phyloP scores from a whole-genome alignment of 2,888 invertebrate species.

The Odiellus spinosus region DNA sequence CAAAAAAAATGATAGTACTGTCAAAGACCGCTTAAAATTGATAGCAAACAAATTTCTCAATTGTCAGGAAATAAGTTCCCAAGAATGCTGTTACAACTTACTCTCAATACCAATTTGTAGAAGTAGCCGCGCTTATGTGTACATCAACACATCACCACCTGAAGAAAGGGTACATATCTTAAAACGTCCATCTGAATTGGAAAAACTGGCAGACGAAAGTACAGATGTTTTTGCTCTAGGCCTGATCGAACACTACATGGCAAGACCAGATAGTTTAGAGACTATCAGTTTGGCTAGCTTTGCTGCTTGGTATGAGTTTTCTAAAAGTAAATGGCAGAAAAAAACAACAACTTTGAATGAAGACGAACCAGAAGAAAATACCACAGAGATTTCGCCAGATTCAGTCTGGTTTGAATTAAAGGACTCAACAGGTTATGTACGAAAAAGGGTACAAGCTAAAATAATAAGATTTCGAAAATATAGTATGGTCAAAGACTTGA shows the following conservation, averaged over 20 bases:
- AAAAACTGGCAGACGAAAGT: conserved; percentile 12
- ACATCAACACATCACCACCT: conserved; percentile 20
- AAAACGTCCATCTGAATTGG: conserved; percentile 19
- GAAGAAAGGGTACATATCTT: conserved; percentile 21
- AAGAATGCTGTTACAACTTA: conserved; percentile 22
- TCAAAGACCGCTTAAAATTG: conserved; percentile 17
- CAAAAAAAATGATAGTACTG: conserved; percentile 18
- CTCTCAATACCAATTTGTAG: conserved; percentile 20
- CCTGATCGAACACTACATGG: conserved; percentile 22
- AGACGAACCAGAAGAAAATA: conserved; percentile 4
- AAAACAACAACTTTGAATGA: not conserved
- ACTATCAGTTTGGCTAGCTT: not conserved
- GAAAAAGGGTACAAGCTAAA: conserved; percentile 3
- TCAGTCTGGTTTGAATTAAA: not conserved
- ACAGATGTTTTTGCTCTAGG: conserved; percentile 10
- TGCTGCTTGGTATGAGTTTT: conserved; percentile 14
- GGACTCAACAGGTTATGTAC: not conserved
- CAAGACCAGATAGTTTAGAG: conserved; percentile 22
- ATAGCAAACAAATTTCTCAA: conserved; percentile 22
- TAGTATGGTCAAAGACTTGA: conserved; percentile 14
- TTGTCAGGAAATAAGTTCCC: conserved; percentile 21
- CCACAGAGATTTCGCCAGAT: not conserved
- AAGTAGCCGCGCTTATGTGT: conserved; percentile 14
- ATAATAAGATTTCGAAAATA: conserved; percentile 17
- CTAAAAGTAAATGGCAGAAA: conserved; percentile 11